A percentile compares a stretch with the other conserved stretches of the same genome.
Evolutionary conservation across 2,113 vertebrate genomes (phyloP).

Genomic region (Eulacestoma nigropectus): DNA sequence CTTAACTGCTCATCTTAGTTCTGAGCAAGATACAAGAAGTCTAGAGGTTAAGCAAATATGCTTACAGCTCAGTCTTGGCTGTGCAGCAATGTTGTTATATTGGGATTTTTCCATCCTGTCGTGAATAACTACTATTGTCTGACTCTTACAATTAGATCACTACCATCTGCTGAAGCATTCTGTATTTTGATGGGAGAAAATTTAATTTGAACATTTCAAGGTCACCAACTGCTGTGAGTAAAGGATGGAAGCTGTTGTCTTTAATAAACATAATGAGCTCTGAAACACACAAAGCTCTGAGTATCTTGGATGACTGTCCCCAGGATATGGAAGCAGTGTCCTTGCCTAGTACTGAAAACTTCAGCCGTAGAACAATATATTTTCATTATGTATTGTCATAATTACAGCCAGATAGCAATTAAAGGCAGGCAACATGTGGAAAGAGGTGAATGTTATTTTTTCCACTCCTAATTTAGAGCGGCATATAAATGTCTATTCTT

Average conservation of each 20-base stretch:
- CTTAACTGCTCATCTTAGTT: neutral
- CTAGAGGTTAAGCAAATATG: neutral
- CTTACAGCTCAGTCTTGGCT: neutral
- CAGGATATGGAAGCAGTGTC: neutral
- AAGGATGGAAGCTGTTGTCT: conserved; percentile 8
- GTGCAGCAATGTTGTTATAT: neutral
- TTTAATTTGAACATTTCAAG: conserved; percentile 35
- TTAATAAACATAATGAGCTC: conserved; percentile 16
- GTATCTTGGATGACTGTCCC: neutral
- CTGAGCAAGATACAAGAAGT: neutral
- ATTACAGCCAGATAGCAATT: neutral
- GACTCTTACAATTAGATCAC: neutral
- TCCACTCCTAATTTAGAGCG: neutral
- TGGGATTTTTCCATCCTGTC: neutral
- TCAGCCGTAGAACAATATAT: neutral
- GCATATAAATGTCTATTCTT: neutral
- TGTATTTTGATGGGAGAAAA: neutral
- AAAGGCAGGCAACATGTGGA: neutral
- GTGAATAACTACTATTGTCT: neutral
- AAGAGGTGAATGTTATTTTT: neutral
- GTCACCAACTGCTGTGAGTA: conserved; percentile 5
- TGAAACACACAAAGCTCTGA: neutral
- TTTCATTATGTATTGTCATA: neutral
- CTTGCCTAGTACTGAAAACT: neutral
- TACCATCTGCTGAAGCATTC: neutral